Base-by-base conservation (phyloP, 2,888 invertebrate species). In the Shargacucullia verbasci region DNA sequence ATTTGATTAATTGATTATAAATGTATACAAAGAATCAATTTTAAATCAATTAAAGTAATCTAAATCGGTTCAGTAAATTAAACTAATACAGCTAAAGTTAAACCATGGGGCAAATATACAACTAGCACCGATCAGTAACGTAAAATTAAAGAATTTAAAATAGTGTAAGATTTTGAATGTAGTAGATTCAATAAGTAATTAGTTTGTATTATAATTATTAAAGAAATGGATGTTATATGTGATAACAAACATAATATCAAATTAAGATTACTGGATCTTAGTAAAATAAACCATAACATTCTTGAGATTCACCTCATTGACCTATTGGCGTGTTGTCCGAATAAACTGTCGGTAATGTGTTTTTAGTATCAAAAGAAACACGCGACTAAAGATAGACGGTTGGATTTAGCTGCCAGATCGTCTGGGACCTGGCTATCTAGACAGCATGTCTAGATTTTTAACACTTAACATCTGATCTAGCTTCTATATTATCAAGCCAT, bases 311-410 rank as follows among this genome's bases (percentile, higher is more conserved):
- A 45, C 34, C 45, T 34, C 9, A 43, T 47, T 47, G 46, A 55
- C 33, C 39, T 49, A 20, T 55, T 33, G 46, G 40, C 49, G 31
- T 37, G 11, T 37, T 12, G 6, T 40, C 8, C 7, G 14, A 50
- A 60, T 55, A 54, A 55, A 52, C 15, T 35, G 7, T 39, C n/a
- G 11, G 54, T 25, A 43, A 54, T 34, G 9, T 34, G 43, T 44
- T 55, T 45, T 54, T 12, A 49, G 29, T 60, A 46, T 14, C n/a
- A 57, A 68, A 61, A 59, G 44, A 64, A 72, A 60, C 38, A 29
- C 27, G 20, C 9, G 33, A 56, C 59, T 73, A 69, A 73, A 65
- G 38, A 76, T 76, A 73, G 64, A 64, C 38, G 25, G 20, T 29
- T 29, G 10, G 12, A 29, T 4, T 55, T 39, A 38, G 49, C 13